A percentile compares a stretch with the other conserved stretches of the same genome.
These are phyloP conservation scores for Chironomus striatipennis DNA, from an alignment of 1,140 invertebrate species.

Conservation along the genomic window DNA sequence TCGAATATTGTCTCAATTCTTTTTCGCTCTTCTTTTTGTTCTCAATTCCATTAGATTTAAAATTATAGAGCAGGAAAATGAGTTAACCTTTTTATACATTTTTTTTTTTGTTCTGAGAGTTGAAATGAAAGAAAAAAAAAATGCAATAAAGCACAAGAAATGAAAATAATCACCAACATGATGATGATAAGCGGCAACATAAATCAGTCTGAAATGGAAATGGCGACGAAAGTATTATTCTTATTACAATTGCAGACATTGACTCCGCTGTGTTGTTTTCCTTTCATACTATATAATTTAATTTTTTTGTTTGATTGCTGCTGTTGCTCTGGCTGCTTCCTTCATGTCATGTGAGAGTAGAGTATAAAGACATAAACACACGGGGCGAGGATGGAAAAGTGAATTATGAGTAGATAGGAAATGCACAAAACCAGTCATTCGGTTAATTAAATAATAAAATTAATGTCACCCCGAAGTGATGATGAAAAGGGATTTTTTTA, in stretches of 20 bases:
- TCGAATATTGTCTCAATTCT: no score
- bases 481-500: not conserved
- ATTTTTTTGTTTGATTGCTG: not conserved
- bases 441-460: slow-evolving; percentile 19
- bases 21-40: no score
- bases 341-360: no score
- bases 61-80: no score
- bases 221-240: slow-evolving; percentile 17
- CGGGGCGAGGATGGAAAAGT: not conserved
- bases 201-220: slow-evolving; percentile 21
- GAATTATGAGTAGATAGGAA: no score
- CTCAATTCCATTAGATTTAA: no score
- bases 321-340: no score
- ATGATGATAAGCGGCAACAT: slow-evolving; percentile 15
- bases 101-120: no score
- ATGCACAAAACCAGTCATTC: not conserved
- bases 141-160: not conserved
- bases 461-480: not conserved
- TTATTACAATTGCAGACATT: slow-evolving; percentile 17
- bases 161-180: not conserved
- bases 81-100: no score
- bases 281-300: not conserved
- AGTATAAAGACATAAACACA: no score
- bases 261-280: not conserved
- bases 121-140: no score